These are phyloP conservation scores for Alloplasta piceator DNA, from an alignment of 2,888 invertebrate genomes.

Conservation along the genomic window DNA sequence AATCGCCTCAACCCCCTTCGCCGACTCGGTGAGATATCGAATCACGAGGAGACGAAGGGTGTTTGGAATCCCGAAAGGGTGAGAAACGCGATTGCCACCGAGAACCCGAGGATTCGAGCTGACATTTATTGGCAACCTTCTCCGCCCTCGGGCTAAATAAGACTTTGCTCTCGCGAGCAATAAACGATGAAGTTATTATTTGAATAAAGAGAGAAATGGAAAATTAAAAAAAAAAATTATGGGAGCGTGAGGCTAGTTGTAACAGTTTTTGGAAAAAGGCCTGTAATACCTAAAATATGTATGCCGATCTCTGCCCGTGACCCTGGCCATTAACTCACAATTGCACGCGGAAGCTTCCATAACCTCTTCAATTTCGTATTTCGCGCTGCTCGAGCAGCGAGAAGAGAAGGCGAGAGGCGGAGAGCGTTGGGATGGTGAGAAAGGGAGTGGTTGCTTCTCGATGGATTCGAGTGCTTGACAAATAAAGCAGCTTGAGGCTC, in stretches of 20 bases:
- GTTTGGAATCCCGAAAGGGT: conserved; percentile 10
- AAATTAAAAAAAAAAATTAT: too few species aligned
- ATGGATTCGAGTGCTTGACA: conserved; percentile 70
- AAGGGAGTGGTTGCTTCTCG: conserved; percentile 12
- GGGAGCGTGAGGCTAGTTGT: too few species aligned
- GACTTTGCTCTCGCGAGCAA: too few species aligned
- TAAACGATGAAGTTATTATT: too few species aligned
- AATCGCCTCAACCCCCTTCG: not conserved
- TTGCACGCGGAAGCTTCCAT: conserved; percentile 16
- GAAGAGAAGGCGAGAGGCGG: not conserved
- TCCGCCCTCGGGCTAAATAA: not conserved
- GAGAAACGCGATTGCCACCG: conserved; percentile 19
- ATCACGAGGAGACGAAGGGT: conserved; percentile 26
- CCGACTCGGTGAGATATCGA: conserved; percentile 15
- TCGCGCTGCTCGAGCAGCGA: conserved; percentile 2
- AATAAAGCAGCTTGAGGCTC: conserved; percentile 70
- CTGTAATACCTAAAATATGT: too few species aligned
- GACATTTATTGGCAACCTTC: conserved; percentile 25
- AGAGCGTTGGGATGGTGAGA: not conserved
- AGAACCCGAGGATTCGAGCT: conserved; percentile 9
- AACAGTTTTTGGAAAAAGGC: too few species aligned
- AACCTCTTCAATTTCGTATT: conserved; percentile 73
- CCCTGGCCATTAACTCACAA: conserved; percentile 65
- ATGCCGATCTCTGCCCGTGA: too few species aligned
- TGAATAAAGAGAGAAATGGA: too few species aligned